These are phyloP conservation scores for Lasioglossum lativentre DNA, from an alignment of 2,888 invertebrate species.

Conservation along the genomic window DNA sequence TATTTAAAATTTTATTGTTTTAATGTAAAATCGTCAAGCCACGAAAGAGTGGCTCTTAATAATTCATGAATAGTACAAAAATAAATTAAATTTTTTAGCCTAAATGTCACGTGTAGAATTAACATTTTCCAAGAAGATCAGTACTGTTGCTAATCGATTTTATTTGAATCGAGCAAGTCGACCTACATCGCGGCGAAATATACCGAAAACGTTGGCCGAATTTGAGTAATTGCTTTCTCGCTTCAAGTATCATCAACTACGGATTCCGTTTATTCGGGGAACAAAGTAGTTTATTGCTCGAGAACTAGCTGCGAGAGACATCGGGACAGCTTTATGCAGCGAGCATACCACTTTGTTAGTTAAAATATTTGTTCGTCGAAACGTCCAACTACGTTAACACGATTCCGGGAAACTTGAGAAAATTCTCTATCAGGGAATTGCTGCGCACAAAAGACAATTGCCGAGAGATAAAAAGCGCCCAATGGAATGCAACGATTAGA, in stretches of 20 bases:
- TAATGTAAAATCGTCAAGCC: too few relatives aligned
- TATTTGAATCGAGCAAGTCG: not conserved
- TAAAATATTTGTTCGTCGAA: conserved; percentile 37
- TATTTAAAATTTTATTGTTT: too few relatives aligned
- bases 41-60: too few relatives aligned
- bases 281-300: conserved; percentile 43
- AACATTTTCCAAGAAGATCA: too few relatives aligned
- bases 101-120: too few relatives aligned
- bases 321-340: conserved; percentile 13
- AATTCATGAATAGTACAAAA: too few relatives aligned
- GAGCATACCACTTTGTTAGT: conserved; percentile 28
- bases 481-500: too few relatives aligned
- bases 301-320: conserved; percentile 43
- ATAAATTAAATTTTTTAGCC: too few relatives aligned
- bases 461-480: not conserved
- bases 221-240: conserved; percentile 53
- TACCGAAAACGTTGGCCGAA: conserved; percentile 28
- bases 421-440: not conserved
- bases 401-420: not conserved
- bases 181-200: conserved; percentile 15
- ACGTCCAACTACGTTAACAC: conserved; percentile 24
- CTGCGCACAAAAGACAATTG: not conserved
- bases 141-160: not conserved
- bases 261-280: conserved; percentile 40
- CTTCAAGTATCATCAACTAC: conserved; percentile 39